Base-by-base conservation (phyloP, 1,140 invertebrate species). In the Lepidostoma basale region DNA sequence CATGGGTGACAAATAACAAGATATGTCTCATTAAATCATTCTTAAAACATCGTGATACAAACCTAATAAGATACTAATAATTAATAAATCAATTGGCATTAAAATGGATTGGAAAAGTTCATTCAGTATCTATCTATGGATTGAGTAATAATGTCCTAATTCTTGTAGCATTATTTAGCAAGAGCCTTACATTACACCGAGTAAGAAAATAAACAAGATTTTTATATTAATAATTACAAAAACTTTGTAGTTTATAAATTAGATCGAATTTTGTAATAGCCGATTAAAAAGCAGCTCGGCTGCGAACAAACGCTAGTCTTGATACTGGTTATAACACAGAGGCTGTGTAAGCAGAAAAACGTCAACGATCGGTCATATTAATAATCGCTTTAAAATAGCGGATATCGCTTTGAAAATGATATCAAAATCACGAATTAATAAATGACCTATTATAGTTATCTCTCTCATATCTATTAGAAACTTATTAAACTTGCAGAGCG, bases 401-500 rank as follows among this genome's bases (percentile, higher is more conserved):
- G 20, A 49, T 49, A 49, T 49, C 45, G 23, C n/a, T 49, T 23
- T 18, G 22, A 23, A 49, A 49, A 3, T 25, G 45, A 49, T 49
- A 49, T 49, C 45, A 23, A 49, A 49, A 49, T 49, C 45, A 49
- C 45, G 45, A 49, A 49, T 49, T 49, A 23, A n/a, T 26, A n/a
- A 49, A 49, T 22, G 45, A 23, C 3, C 4, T 49, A 49, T 49
- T 49, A 49, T 23, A 12, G 20, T 49, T 25, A 25, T 47, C 44
- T 47, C 3, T 10, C 18, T 12, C 20, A 47, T 47, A 47, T 22
- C 44, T 49, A 49, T 49, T 49, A 49, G 20, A 5, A 12, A 49
- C 18, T 12, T 23, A 49, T 23, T 23, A 18, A 23, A 49, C 20
- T 49, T 49, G 9, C 23, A 10, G 45, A 3, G 45, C 45, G 8